A percentile compares a stretch with the other conserved stretches of the same genome.
These are phyloP conservation scores for Holothuria glaberrima DNA, from an alignment of 35 echinoderm and acorn worm genomes.

Conservation along the genomic window DNA sequence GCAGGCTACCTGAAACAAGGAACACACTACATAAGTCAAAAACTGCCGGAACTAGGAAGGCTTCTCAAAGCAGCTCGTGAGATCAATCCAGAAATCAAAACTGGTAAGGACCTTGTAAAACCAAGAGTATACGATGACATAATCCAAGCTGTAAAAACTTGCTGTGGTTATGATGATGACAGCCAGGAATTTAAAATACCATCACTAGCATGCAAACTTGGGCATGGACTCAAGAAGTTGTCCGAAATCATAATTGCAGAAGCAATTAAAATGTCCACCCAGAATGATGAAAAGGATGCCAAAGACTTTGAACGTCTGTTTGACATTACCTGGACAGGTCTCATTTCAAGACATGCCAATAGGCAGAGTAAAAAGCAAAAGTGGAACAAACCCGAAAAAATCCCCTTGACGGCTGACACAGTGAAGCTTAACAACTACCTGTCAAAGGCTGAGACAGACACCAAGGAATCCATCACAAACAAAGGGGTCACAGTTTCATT, in stretches of 20 bases:
- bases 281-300: background rate
- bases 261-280: background rate
- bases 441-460: too few relatives aligned
- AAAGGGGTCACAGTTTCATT: too few relatives aligned
- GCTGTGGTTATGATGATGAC: background rate
- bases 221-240: constrained; percentile 13
- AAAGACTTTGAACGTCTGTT: background rate
- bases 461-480: too few relatives aligned
- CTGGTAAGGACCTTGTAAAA: background rate
- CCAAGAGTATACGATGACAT: constrained; percentile 36
- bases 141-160: background rate
- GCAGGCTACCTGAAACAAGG: constrained; percentile 15
- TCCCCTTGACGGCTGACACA: constrained; percentile 57
- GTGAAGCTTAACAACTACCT: constrained; percentile 30
- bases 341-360: constrained; percentile 10
- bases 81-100: background rate
- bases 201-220: constrained; percentile 7
- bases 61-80: background rate
- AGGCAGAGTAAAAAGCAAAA: constrained; percentile 9
- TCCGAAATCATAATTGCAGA: background rate
- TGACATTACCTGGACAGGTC: background rate
- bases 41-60: background rate
- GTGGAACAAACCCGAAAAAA: constrained; percentile 40
- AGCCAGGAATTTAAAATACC: constrained; percentile 13
- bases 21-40: constrained; percentile 44